phyloP scores from a whole-genome alignment of 2,113 vertebrate species.

The Xenus cinereus region DNA sequence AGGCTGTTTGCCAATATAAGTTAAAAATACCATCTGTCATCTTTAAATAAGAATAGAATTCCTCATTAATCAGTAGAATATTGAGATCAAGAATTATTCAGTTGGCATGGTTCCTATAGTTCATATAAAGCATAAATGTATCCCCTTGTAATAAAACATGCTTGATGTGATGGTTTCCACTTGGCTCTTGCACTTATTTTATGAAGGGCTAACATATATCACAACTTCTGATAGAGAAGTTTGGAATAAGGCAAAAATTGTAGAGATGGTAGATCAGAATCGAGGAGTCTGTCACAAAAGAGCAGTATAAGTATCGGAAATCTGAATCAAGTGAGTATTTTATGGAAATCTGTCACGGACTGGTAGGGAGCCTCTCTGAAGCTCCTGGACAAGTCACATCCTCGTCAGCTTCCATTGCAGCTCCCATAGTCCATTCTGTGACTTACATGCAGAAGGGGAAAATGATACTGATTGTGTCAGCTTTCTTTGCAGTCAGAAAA shows the following conservation, averaged over 20 bases:
- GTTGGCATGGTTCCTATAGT: slow-evolving; percentile 9
- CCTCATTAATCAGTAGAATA: slow-evolving; percentile 12
- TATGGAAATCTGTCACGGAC: neutral
- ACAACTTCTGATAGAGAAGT: slow-evolving; percentile 52
- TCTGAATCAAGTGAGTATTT: neutral
- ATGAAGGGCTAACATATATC: slow-evolving; percentile 59
- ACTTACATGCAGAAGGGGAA: neutral
- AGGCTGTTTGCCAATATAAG: neutral
- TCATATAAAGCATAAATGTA: slow-evolving; percentile 43
- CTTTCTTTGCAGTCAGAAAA: neutral
- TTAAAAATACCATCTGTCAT: slow-evolving; percentile 10
- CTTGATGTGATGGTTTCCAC: slow-evolving; percentile 50
- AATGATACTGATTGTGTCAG: neutral
- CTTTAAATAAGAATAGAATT: neutral
- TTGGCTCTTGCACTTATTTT: slow-evolving; percentile 64
- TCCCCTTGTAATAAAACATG: slow-evolving; percentile 50
- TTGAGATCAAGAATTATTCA: slow-evolving; percentile 43
- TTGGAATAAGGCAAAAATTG: slow-evolving; percentile 45
- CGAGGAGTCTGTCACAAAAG: neutral
- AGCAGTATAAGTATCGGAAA: slow-evolving; percentile 29
- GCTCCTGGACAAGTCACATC: neutral
- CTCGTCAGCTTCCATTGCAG: neutral
- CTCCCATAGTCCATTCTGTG: neutral
- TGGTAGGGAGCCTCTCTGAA: neutral
- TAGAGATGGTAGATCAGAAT: slow-evolving; percentile 35